Base-by-base conservation (phyloP, 1,140 invertebrate genomes). In the Cardiocondyla obscurior region DNA sequence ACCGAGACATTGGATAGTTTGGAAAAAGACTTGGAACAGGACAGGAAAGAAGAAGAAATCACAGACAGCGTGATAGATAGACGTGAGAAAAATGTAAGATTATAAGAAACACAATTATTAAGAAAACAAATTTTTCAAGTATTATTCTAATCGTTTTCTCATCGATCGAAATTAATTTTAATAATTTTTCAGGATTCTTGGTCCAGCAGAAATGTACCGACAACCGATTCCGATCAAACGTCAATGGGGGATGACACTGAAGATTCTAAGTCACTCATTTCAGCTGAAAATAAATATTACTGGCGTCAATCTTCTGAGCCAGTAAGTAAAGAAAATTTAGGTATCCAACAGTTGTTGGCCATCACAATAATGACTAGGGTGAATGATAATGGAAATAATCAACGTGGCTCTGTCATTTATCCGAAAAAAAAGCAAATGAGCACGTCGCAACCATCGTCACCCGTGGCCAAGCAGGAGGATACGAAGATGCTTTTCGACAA, bases 1-100 rank as follows among this genome's bases (percentile, higher is more conserved):
- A 93, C 92, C 0, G 93, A 94, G 64, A 94, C 93, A 5, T 77
- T 94, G 42, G 94, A 94, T 51, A 94, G 94, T 77, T 86, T 94
- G 1, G 94, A 94, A 44, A 93, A 92, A 62, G 93, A 94, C 33
- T 46, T 92, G 39, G 93, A 94, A 6, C 93, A 92, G 39, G 91
- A 93, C 3, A 82, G 81, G 8, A 91, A 90, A 14, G 90, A 92
- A 6, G 90, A 93, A 10, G 90, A 93, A 4, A 85, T 90, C 1
- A 85, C 72, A 0, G 91, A 92, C 25, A 90, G 58, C 42, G 64
- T 88, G 33, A 51, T 83, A 16, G 91, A 93, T 10, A 90, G 85
- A 81, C 85, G 87, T 6, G 91, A 94, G 39, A 92, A 92, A 57
- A 91, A 91, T 85, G 93, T 93, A 86, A 91, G 91, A 84, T 7